Base-by-base conservation (phyloP, 2,113 vertebrate species). In the Ophiodon elongatus region DNA sequence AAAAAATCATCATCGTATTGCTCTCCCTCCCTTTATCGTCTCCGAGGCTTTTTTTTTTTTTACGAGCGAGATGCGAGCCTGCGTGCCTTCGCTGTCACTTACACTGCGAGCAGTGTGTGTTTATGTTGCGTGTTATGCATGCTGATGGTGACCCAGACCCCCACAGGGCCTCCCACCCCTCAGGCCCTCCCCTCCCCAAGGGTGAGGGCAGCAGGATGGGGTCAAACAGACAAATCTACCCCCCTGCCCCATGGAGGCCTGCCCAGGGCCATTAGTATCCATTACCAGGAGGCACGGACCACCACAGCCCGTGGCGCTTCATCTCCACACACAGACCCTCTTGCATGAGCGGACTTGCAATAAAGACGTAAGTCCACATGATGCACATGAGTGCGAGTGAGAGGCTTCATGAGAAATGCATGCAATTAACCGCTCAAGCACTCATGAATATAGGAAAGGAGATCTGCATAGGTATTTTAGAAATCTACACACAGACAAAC, bases 241-340 rank as follows among this genome's bases (percentile, higher is more conserved):
- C 83, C 87, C 71, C 72, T 68, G 91, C 85, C 85, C 92, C 87
- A 78, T 54, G 76, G 91, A 94, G 90, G 89, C 85, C 93, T 92
- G 91, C 92, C 93, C 88, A 85, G 65, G 90, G 88, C 90, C 84
- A 92, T 94, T 90, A 93, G 88, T 87, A 91, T 94, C 94, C 86
- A 90, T 94, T 92, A 93, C 91, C 89, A 85, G 90, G 87, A 89
- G 85, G 85, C 72, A 75, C 3, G 14, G 60, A 78, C 60, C 66
- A 37, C 63, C 67, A 11, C 59, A 62, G 71, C 79, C 81, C 67
- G 72, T 62, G 47, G 74, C 35, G 56, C 59, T 13, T 21, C 6
- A 25, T 68, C 37, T 74, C 0, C 52, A 60, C 72, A 66, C 67
- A 60, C 37, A 57, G 56, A 67, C 14, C 7, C 79, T 27, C 21